A percentile compares a stretch with the other conserved stretches of the same genome.
These are phyloP conservation scores for Agapetus fuscipes DNA, from an alignment of 2,888 invertebrate genomes.

Conservation along the genomic window DNA sequence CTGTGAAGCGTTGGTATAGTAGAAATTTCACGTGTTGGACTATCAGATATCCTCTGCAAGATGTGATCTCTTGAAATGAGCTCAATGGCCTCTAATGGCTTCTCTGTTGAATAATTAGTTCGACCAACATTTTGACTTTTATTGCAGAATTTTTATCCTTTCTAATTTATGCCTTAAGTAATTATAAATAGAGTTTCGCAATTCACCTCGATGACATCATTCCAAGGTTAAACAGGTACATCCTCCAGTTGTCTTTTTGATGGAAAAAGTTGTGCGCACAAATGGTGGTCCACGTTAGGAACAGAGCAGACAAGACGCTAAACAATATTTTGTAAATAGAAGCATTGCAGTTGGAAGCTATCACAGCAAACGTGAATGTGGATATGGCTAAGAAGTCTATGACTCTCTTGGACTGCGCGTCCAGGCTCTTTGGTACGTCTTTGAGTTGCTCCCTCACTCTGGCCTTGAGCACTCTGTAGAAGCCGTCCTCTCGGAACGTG, in stretches of 20 bases:
- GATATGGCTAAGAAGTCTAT: conserved; percentile 29
- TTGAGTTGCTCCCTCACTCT: conserved; percentile 47
- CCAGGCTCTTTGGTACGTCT: conserved; percentile 35
- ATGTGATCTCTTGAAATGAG: too few relatives aligned
- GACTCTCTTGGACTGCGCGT: conserved; percentile 30
- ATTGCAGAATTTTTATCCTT: too few relatives aligned
- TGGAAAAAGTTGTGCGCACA: conserved; percentile 72
- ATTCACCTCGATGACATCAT: conserved; percentile 53
- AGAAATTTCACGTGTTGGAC: not conserved
- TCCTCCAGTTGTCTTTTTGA: conserved; percentile 63
- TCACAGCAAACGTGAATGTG: conserved; percentile 2
- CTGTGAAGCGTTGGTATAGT: not conserved
- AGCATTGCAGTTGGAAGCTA: conserved; percentile 22
- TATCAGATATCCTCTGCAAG: not conserved
- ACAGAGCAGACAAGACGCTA: conserved; percentile 43
- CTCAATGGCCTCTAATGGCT: too few relatives aligned
- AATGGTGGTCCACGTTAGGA: conserved; percentile 49
- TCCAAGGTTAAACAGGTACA: conserved; percentile 66
- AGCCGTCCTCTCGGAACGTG: conserved; percentile 64
- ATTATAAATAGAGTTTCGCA: conserved; percentile 6
- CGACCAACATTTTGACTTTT: too few relatives aligned
- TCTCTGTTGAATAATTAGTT: too few relatives aligned
- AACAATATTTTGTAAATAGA: conserved; percentile 26
- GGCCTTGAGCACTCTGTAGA: conserved; percentile 60
- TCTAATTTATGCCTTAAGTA: not conserved